phyloP scores from a whole-genome alignment of 2,113 vertebrate genomes.

The Axis porcinus region DNA sequence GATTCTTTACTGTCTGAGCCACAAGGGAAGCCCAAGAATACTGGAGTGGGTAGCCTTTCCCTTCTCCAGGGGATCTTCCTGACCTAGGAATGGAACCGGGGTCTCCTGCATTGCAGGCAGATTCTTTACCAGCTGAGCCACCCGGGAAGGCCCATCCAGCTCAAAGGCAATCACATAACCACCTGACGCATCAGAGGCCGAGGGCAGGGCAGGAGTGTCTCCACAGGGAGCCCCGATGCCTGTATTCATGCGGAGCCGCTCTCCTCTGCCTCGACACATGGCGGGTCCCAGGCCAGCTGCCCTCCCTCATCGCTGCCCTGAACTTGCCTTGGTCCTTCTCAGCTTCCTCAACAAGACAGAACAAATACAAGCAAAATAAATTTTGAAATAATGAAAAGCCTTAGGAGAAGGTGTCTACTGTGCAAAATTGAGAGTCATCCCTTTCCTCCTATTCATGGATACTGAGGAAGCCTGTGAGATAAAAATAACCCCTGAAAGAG shows the following conservation, averaged over 20 bases:
- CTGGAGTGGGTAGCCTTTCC: not conserved
- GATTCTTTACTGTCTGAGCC: not conserved
- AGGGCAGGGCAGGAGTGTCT: rapidly evolving
- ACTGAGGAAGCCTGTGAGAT: not conserved
- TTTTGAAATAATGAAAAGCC: not conserved
- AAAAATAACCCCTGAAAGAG: not conserved
- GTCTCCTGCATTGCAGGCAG: not conserved
- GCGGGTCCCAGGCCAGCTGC: not conserved
- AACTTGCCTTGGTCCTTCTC: not conserved
- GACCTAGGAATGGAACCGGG: not conserved
- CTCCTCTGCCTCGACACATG: not conserved
- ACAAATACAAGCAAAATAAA: not conserved
- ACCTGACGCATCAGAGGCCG: rapidly evolving
- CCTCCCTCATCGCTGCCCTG: too few relatives aligned
- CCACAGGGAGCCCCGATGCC: too few relatives aligned
- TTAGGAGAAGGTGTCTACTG: not conserved
- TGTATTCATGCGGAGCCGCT: rapidly evolving
- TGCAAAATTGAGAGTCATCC: not conserved
- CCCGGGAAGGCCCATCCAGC: not conserved
- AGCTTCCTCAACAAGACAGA: not conserved
- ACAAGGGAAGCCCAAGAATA: not conserved
- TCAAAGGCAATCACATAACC: not conserved
- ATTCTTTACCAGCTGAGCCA: not conserved
- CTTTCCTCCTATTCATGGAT: not conserved
- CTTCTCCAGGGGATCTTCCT: not conserved